Base-by-base conservation (phyloP, 2,113 vertebrate species). In the Neolamprologus longior region DNA sequence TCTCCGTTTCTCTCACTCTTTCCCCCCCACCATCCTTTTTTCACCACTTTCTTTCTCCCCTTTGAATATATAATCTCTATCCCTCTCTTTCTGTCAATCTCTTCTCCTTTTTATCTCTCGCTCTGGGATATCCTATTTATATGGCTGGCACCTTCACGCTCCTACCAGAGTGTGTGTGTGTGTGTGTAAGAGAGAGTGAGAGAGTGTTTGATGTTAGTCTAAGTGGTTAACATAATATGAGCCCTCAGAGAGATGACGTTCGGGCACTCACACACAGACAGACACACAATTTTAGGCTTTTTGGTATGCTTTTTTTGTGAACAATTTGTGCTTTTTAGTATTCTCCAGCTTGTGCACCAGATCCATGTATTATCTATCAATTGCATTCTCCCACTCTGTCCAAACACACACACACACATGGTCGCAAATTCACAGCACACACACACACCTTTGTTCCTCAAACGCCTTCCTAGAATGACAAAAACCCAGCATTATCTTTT, bases 151-250 rank as follows among this genome's bases (percentile, higher is more conserved):
- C 90, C 94, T 91, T 88, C 82, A 63, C 71, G 90, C 82, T 80
- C 66, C 47, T 28, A 88, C 88, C 84, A 78, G 85, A 92, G 91
- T 79, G 50, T 88, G 47, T 85, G 55, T 61, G 26, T 55, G 80
- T 84, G 68, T 84, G 50, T 82, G 68, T 79, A 24, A 55, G 21
- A 61, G 84, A 57, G 61, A 53, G 86, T 52, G 85, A 26, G 80
- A 10, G 86, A 66, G 90, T 90, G 92, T 94, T 91, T 94, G 94
- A 94, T 94, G 93, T 93, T 90, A 87, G 90, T 87, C 91, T 93
- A 90, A 95, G 91, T 94, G 91, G 91, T 94, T 95, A 93, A 94
- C 93, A 94, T 94, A 93, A 94, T 95, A 89, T 54, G 55, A 91
- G 88, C 83, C 95, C 93, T 87, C 37, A 57, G 90, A 93, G 93